phyloP scores from a whole-genome alignment of 2,113 vertebrate species.

The Mormyrus iriodes region DNA sequence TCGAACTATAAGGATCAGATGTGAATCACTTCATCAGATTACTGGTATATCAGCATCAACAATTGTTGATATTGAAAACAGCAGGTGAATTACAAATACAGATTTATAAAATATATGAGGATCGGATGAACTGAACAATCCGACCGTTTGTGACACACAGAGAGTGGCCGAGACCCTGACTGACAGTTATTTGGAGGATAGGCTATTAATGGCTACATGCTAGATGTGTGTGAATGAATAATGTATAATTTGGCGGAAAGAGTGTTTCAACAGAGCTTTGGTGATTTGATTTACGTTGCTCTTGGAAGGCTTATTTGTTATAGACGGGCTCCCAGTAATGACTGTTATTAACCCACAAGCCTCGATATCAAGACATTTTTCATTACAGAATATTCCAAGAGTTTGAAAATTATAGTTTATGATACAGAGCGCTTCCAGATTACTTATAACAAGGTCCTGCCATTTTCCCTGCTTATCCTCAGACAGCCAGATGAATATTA shows the following conservation, averaged over 20 bases:
- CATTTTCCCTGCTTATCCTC: background rate
- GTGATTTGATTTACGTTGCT: background rate
- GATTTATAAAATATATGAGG: background rate
- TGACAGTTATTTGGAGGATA: conserved; percentile 2
- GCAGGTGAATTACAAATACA: background rate
- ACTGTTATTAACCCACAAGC: conserved; percentile 3
- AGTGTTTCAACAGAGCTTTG: background rate
- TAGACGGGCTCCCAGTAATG: background rate
- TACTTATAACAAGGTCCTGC: background rate
- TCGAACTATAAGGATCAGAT: background rate
- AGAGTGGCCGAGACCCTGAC: background rate
- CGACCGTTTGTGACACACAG: background rate
- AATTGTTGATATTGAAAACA: no score
- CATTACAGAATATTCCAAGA: conserved; percentile 6
- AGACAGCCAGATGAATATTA: background rate
- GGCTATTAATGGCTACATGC: conserved; percentile 1
- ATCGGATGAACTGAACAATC: background rate
- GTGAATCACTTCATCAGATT: background rate
- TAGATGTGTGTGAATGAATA: conserved; percentile 4
- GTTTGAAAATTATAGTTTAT: background rate
- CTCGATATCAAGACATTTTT: background rate
- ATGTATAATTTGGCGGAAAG: background rate
- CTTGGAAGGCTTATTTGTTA: conserved; percentile 1
- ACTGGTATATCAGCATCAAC: no score
- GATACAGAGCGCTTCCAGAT: background rate